Base-by-base conservation (phyloP, 2,797 vertebrate species). In the Gadopsis marmoratus region DNA sequence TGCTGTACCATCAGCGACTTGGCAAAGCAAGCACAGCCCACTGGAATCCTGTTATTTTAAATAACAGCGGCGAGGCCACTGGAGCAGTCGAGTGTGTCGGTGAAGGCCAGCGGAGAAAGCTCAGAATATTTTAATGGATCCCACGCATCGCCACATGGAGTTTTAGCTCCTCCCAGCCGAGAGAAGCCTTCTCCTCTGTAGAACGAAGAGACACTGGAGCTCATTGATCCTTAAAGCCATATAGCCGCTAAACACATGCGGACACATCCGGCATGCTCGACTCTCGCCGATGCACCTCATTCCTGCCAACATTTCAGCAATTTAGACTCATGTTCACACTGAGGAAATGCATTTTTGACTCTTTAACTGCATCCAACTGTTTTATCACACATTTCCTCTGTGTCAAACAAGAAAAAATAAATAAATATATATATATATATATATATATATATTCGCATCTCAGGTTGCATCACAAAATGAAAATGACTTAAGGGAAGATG, bases 81-180 rank as follows among this genome's bases (percentile, higher is more conserved):
- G 53, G 43, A 68, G 66, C 45, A 3, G 54, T 13, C n/a, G 51
- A 72, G 59, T n/a, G 41, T 41, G 76, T 51, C 71, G 35, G 61
- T 37, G 71, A 86, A 82, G 74, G 84, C 81, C 61, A 1, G 48
- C 0, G 26, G 67, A 74, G 37, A 73, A 82, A 76, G 60, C 31
- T 0, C 26, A 48, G 39, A 39, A 63, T n/a, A 66, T 54, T 73
- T 45, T 41, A 66, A 80, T 72, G 76, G 74, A 75, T 74, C 74
- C 56, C 50, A 81, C 54, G 33, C 71, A 62, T 65, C 78, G 54
- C 43, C 35, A 5, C 33, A 31, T 17, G 33, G 74, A 59, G 64
- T 21, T 55, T 31, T 17, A 54, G 48, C 51, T 45, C 48, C 54
- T 65, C 21, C 16, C 64, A 21, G n/a, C 66, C 33, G 51, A 29